Conservation (phyloP, 2,113 vertebrate genomes). For the Micronycteris hirsuta region DNA sequence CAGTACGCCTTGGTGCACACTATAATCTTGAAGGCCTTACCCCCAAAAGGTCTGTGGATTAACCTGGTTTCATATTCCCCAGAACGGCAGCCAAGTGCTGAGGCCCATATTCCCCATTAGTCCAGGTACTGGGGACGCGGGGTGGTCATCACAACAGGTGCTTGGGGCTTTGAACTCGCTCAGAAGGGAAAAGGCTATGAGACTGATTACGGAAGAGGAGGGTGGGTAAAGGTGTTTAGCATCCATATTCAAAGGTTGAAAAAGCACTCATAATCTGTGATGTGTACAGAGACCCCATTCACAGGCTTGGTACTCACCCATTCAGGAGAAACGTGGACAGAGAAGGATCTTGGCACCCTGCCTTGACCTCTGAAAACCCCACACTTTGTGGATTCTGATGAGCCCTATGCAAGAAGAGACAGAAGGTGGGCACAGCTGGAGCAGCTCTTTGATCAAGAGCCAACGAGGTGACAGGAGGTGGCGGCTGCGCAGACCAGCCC, state of each 20-base stretch:
- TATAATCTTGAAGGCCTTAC: not conserved
- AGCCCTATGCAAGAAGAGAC: not conserved
- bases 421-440: not conserved
- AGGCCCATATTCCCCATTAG: not conserved
- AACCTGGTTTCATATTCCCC: not conserved
- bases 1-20: not conserved
- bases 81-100: not conserved
- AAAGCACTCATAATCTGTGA: not conserved
- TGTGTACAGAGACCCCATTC: not conserved
- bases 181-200: not conserved
- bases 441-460: conserved; percentile 24
- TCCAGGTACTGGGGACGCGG: not conserved
- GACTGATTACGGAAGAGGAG: not conserved
- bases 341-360: not conserved
- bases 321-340: not conserved
- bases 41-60: not conserved
- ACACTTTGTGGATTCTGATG: not conserved
- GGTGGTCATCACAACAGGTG: not conserved
- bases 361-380: conserved; percentile 1
- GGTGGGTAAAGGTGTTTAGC: not conserved
- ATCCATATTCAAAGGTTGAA: not conserved
- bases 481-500: not conserved
- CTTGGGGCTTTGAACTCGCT: not conserved
- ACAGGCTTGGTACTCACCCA: not conserved
- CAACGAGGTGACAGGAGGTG: not conserved